Base-by-base conservation (phyloP, 2,113 vertebrate genomes). In the Neogobius melanostomus region DNA sequence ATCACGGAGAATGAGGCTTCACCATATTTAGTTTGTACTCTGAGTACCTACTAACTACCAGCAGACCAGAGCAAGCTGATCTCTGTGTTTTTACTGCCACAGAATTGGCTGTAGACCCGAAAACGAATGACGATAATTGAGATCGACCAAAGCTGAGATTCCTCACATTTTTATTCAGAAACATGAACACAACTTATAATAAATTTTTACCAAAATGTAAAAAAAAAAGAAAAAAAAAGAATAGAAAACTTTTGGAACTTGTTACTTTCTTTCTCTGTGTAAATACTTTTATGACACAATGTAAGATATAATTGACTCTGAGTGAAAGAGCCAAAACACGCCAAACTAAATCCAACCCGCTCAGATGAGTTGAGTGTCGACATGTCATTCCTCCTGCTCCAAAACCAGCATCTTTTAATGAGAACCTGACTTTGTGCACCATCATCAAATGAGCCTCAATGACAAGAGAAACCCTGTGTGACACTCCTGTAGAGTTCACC, bases 401-500 rank as follows among this genome's bases (percentile, higher is more conserved):
- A 56, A 57, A 36, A 36, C 54, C 9, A 44, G 59, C 59, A 61
- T 42, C 36, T 61, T 59, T 45, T 61, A 61, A 61, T 46, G 42
- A 61, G 59, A 61, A 61, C 42, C 42, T 44, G 59, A 8, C 59
- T 61, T 45, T 61, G 59, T 61, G 59, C 59, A 8, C 59, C 57
- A 46, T 48, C 62, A 64, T 64, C 62, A 64, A 64, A 64, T 64
- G 48, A 46, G 59, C n/a, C 42, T 60, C 8, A 43, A 71, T 49
- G 11, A 64, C 8, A 72, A 66, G 57, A 15, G 21, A 44, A 17
- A 60, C 1, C 57, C 11, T 0, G 36, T 50, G 17, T 54, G 62
- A 76, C 48, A 28, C 54, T 15, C 72, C 21, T 54, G 5, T 21
- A 54, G 71, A 64, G 74, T 56, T 75, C 66, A 49, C 64, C 52